These are phyloP conservation scores for Drosophila anceps DNA, from an alignment of 2,888 invertebrate genomes.

Conservation along the genomic window DNA sequence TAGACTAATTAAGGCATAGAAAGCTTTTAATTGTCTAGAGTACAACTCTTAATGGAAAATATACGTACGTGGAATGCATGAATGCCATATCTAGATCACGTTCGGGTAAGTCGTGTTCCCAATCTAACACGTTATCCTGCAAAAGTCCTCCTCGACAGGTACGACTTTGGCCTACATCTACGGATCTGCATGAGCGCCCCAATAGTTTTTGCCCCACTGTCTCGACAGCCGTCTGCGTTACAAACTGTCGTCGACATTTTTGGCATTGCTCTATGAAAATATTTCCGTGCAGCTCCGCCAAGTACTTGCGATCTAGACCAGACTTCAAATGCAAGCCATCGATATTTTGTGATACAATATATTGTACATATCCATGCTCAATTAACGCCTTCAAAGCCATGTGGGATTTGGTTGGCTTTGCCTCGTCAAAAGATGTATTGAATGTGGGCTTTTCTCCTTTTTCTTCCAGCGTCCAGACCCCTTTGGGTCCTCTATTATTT, in stretches of 20 bases:
- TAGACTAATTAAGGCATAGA: slow-evolving; percentile 87
- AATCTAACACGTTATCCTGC: slow-evolving; percentile 97
- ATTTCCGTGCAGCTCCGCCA: slow-evolving; percentile 98
- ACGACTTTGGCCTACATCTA: slow-evolving; percentile 86
- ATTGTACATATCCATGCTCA: slow-evolving; percentile 90
- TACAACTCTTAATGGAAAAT: not conserved
- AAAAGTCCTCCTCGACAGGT: slow-evolving; percentile 96
- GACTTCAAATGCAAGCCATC: slow-evolving; percentile 98
- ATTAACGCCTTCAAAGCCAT: slow-evolving; percentile 94
- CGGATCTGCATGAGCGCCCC: slow-evolving; percentile 86
- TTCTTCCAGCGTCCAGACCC: slow-evolving; percentile 97
- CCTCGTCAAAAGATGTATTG: slow-evolving; percentile 95
- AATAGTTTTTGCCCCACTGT: slow-evolving; percentile 92
- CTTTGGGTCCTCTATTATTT: slow-evolving; percentile 83
- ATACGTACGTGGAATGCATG: slow-evolving; percentile 89
- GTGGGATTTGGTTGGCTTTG: slow-evolving; percentile 96
- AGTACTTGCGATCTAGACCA: slow-evolving; percentile 91
- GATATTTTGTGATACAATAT: slow-evolving; percentile 98
- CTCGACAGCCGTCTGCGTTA: slow-evolving; percentile 90
- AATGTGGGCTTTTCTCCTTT: slow-evolving; percentile 94
- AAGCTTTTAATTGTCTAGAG: not conserved
- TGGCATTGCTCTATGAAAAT: slow-evolving; percentile 97
- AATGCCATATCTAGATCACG: slow-evolving; percentile 93
- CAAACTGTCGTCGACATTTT: slow-evolving; percentile 94
- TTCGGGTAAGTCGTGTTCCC: slow-evolving; percentile 97